phyloP scores from a whole-genome alignment of 2,888 invertebrate genomes.

The Acanthosepion esculentum region DNA sequence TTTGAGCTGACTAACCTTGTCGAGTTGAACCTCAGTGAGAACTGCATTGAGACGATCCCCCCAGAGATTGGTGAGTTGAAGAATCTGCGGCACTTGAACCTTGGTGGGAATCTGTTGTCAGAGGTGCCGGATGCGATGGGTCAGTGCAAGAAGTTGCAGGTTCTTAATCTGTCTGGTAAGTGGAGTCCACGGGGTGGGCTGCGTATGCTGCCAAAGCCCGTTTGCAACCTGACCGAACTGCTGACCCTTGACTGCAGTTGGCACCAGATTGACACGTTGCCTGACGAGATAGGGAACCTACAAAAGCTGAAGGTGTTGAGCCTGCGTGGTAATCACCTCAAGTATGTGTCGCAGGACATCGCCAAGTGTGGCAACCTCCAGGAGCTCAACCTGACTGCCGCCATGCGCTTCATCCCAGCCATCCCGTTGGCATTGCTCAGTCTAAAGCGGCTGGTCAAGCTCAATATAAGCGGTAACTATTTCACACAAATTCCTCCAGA shows the following conservation, averaged over 20 bases:
- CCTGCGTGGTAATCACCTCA: slow-evolving; percentile 67
- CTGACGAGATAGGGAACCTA: slow-evolving; percentile 64
- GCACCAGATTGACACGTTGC: slow-evolving; percentile 68
- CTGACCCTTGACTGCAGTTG: slow-evolving; percentile 66
- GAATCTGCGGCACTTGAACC: slow-evolving; percentile 60
- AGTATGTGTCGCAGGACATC: slow-evolving; percentile 62
- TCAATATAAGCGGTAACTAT: slow-evolving; percentile 68
- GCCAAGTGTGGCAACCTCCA: slow-evolving; percentile 63
- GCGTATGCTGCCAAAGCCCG: slow-evolving; percentile 61
- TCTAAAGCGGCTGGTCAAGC: slow-evolving; percentile 60
- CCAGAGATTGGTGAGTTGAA: slow-evolving; percentile 62
- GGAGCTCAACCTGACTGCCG: slow-evolving; percentile 66
- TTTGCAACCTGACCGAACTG: slow-evolving; percentile 62
- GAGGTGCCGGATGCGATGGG: slow-evolving; percentile 63
- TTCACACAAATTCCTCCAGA: slow-evolving; percentile 67
- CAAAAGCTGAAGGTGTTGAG: slow-evolving; percentile 61
- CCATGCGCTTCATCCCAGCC: slow-evolving; percentile 62
- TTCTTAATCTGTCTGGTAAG: slow-evolving; percentile 67
- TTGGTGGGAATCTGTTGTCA: slow-evolving; percentile 63
- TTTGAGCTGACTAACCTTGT: slow-evolving; percentile 60
- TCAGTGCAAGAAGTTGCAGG: slow-evolving; percentile 61
- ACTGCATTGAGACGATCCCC: slow-evolving; percentile 60
- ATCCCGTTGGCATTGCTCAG: slow-evolving; percentile 65
- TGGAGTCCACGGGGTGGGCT: slow-evolving; percentile 67
- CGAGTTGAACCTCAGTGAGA: slow-evolving; percentile 64